Evolutionary conservation across 2,888 invertebrate genomes (phyloP), one percentile per base, ranked within the genome.

Genomic region (Buathra laborator): DNA sequence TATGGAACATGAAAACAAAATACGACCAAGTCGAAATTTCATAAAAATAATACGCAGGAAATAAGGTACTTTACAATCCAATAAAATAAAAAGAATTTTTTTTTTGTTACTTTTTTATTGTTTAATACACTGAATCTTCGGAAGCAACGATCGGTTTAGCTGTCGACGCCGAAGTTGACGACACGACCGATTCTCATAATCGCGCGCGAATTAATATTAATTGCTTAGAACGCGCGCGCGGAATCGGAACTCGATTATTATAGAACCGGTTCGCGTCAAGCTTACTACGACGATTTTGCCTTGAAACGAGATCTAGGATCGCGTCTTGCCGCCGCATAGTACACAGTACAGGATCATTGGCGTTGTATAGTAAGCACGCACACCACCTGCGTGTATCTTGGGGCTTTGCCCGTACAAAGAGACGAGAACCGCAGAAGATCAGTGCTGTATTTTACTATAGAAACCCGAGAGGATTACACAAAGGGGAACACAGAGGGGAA

Each of bases 201-300:
- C 67, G 70, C 59, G 48, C 71, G 56, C 76, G 80, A 48, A 72
- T 84, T 81, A 77, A 81, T 84, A 84, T 84, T 84, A 84, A 84
- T 84, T 84, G 81, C 59, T 59, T 44, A 29, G 71, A 76, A 79
- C 84, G 84, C 37, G 37, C 7, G 7, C 37, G 37, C 24, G 37
- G 37, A 9, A 37, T 81, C 66, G 72, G 72, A 81, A 66, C 67
- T 56, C 29, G 48, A 43, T 76, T 67, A 70, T 77, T 62, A 72
- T 72, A 72, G 51, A 84, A 84, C 84, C 84, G 84, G 84, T 84
- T 84, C 19, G 37, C 67, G 62, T 74, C 66, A 24, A 24, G 43
- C 48, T 46, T 51, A 16, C 64, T 56, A 62, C n/a, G 67, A 59
- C 71, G 71, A 84, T 84, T 71, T 72, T 72, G 76, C 76, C 46